Percentiles rank a stretch among this genome's conserved stretches.
Conservation (phyloP, 2,888 invertebrate genomes). For the Hecatera dysodea region DNA sequence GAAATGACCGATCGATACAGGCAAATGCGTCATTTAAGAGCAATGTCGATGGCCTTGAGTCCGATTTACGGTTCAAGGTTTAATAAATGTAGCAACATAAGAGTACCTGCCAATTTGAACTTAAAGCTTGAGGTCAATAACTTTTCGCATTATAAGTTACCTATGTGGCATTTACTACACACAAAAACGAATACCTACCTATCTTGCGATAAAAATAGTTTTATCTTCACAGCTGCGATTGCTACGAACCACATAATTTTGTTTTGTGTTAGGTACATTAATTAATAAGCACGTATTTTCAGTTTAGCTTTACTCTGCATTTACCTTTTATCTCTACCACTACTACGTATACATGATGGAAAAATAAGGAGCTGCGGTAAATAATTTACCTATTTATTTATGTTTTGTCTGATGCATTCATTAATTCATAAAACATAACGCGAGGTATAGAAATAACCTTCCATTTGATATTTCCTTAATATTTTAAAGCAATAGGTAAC, state of each 20-base stretch:
- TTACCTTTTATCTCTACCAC: conserved; percentile 31
- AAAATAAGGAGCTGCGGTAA: conserved; percentile 30
- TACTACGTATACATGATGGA: background rate
- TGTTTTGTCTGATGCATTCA: conserved; percentile 47
- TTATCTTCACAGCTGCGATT: conserved; percentile 39
- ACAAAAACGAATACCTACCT: conserved; percentile 37
- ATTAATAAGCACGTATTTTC: conserved; percentile 5
- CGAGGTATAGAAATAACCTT: conserved; percentile 37
- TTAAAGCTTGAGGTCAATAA: conserved; percentile 80
- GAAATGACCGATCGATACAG: conserved; percentile 84
- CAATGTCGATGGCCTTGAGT: conserved; percentile 87
- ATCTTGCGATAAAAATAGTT: conserved; percentile 40
- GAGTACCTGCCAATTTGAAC: conserved; percentile 70
- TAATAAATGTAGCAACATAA: conserved; percentile 74
- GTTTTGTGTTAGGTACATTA: conserved; percentile 18
- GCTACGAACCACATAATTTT: conserved; percentile 4
- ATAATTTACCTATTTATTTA: conserved; percentile 51
- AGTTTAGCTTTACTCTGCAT: conserved; percentile 1
- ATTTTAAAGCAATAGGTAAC: conserved; percentile 31
- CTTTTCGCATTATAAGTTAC: conserved; percentile 67
- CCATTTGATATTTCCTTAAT: conserved; percentile 38
- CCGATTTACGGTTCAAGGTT: conserved; percentile 79
- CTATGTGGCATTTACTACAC: conserved; percentile 50
- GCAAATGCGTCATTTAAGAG: conserved; percentile 83
- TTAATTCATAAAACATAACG: conserved; percentile 53